Evolutionary conservation across 2,113 vertebrate species (phyloP).

Genomic region (Coturnix japonica): DNA sequence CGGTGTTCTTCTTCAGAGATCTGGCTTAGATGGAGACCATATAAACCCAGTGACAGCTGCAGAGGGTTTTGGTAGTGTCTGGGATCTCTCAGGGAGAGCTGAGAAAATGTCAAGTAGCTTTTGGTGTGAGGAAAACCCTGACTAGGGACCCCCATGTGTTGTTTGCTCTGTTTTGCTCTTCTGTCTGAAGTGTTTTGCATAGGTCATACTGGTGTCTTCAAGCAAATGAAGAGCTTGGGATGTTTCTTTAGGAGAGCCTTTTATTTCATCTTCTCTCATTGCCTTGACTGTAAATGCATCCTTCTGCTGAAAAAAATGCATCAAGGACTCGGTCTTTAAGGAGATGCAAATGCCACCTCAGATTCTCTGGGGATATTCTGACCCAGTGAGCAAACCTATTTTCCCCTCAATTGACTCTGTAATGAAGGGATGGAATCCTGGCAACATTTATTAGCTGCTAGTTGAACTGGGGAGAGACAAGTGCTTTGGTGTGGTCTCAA

Average conservation of each 20-base stretch:
- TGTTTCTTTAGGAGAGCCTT: background rate
- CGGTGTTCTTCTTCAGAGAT: background rate
- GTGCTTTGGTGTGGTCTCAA: background rate
- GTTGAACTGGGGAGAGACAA: slow-evolving; percentile 11
- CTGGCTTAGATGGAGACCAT: rapidly evolving
- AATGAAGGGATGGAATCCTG: slow-evolving; percentile 22
- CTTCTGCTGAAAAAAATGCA: background rate
- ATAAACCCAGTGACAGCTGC: background rate
- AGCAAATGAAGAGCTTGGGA: background rate
- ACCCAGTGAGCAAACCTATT: slow-evolving; percentile 32
- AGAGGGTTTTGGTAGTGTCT: background rate
- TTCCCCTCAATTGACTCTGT: background rate
- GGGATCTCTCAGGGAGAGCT: background rate
- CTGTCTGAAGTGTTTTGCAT: background rate
- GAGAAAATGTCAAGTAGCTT: background rate
- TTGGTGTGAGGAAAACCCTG: background rate
- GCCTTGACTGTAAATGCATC: background rate
- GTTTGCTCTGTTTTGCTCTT: background rate
- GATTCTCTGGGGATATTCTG: background rate
- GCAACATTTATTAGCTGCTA: slow-evolving; percentile 2
- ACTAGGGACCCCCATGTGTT: background rate
- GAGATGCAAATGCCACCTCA: background rate
- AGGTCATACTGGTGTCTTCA: background rate
- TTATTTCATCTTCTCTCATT: background rate
- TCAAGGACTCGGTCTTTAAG: background rate